Evolutionary conservation across 2,797 vertebrate species (phyloP).

Genomic region (Glossophaga mutica): DNA sequence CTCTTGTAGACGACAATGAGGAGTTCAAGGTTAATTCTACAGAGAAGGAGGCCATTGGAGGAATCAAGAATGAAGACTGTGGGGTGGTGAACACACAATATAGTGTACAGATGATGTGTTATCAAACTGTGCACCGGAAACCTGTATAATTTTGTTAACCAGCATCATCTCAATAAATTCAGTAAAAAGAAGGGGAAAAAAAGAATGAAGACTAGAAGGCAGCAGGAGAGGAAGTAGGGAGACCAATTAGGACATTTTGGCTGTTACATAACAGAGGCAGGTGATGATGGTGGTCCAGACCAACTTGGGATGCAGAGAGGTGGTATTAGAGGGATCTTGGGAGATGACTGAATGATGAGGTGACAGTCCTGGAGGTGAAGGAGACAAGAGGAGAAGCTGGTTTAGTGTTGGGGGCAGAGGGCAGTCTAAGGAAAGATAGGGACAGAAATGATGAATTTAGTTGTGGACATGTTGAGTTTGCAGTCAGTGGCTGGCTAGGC

Average conservation of each 20-base stretch:
- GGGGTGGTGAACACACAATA: neutral
- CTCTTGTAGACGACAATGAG: neutral
- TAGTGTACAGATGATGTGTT: neutral
- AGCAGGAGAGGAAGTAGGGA: neutral
- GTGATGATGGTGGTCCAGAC: neutral
- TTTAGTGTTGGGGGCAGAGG: neutral
- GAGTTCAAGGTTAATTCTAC: neutral
- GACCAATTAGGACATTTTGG: neutral
- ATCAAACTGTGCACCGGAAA: neutral
- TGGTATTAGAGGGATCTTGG: neutral
- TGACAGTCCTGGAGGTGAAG: neutral
- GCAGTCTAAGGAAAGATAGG: neutral
- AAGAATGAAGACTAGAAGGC: neutral
- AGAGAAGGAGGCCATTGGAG: neutral
- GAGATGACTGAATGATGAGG: neutral
- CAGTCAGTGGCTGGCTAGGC: neutral
- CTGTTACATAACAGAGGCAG: neutral
- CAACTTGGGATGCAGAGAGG: neutral
- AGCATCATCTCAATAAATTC: neutral
- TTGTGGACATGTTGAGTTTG: neutral
- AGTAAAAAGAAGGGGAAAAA: neutral
- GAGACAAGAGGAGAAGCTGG: neutral
- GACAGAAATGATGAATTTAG: neutral
- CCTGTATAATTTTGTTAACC: neutral
- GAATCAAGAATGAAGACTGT: neutral